Conservation (phyloP, 2,797 vertebrate species). For the Muraenolepis orangiensis region DNA sequence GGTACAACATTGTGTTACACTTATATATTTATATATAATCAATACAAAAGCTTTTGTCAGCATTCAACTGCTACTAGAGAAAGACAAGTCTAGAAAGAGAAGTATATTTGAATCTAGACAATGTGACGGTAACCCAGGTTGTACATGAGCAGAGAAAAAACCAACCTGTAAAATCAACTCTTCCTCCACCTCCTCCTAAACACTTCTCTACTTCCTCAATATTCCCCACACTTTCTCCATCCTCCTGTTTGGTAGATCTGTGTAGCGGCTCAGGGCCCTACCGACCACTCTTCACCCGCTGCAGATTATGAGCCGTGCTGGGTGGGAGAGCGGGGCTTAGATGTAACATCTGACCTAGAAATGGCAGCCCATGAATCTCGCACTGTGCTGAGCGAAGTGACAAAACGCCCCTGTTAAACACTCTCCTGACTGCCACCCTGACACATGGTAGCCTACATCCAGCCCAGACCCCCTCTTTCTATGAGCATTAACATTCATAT, state of each 20-base stretch:
- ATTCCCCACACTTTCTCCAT: not conserved
- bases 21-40: not conserved
- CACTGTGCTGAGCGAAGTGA: not conserved
- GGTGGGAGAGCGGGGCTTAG: not conserved
- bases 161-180: not conserved
- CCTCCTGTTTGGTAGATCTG: not conserved
- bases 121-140: not conserved
- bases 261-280: not conserved
- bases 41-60: not conserved
- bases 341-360: constrained; percentile 1
- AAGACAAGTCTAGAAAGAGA: not conserved
- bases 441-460: not conserved
- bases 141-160: not conserved
- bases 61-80: not conserved
- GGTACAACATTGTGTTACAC: not conserved
- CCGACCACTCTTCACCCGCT: not conserved
- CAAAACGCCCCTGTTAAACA: not conserved
- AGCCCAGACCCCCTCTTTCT: not conserved
- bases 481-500: not conserved
- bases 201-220: not conserved
- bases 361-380: not conserved
- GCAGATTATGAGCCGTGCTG: not conserved
- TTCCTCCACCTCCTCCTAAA: not conserved
- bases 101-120: not conserved
- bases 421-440: not conserved